phyloP scores from a whole-genome alignment of 2,797 vertebrate genomes.

The Notoglanidium macrostoma region DNA sequence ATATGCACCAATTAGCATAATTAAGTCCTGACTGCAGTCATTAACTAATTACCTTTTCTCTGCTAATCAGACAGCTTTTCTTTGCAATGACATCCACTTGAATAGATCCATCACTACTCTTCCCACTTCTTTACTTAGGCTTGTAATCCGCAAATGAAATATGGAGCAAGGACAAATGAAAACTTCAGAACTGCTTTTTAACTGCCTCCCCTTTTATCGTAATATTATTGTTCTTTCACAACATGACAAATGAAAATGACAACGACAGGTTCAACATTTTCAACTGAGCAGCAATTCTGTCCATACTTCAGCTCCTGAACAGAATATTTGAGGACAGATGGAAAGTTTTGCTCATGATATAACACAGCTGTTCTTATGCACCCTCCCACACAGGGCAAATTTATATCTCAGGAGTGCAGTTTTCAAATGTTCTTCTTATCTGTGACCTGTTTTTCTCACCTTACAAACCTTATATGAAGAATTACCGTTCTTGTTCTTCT shows the following conservation, averaged over 20 bases:
- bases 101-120: conserved; percentile 1
- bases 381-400: background rate
- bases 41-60: conserved; percentile 3
- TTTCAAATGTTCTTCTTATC: conserved; percentile 1
- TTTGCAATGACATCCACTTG: background rate
- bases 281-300: background rate
- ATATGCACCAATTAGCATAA: background rate
- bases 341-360: background rate
- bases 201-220: background rate
- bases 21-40: conserved; percentile 2
- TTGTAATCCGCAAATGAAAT: background rate
- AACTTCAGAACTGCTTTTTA: background rate
- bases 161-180: background rate
- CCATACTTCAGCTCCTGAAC: background rate
- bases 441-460: background rate
- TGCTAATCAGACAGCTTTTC: conserved; percentile 8
- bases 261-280: background rate
- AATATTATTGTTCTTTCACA: too few relatives aligned
- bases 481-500: background rate
- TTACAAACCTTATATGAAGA: background rate
- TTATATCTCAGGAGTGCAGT: background rate
- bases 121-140: background rate
- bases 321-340: conserved; percentile 15
- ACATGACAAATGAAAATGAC: background rate
- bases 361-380: conserved; percentile 1